Evolutionary conservation across 1,140 invertebrate species (phyloP).

Genomic region (Leptinotarsa texana): DNA sequence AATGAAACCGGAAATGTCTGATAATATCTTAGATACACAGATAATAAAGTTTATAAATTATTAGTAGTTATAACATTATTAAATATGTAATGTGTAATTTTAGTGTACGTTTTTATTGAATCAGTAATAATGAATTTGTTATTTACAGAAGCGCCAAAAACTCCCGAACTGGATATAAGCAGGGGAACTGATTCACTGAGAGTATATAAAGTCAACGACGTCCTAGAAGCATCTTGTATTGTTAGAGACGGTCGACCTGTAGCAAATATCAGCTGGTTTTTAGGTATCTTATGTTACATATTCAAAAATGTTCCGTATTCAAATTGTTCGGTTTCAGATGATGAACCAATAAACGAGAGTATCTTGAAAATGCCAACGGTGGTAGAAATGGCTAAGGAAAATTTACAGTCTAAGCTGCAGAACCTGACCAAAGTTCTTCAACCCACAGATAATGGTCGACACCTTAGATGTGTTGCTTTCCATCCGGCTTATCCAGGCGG

Average conservation of each 20-base stretch:
- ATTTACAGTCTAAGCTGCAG: conserved; percentile 63
- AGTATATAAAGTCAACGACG: conserved; percentile 64
- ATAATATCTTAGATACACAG: too few species aligned
- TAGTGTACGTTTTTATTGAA: too few species aligned
- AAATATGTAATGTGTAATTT: too few species aligned
- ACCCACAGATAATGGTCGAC: conserved; percentile 67
- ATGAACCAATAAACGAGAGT: conserved; percentile 61
- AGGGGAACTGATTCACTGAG: conserved; percentile 53
- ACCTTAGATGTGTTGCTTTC: conserved; percentile 65
- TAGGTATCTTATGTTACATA: conserved; percentile 57
- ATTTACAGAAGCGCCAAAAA: conserved; percentile 62
- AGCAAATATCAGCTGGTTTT: conserved; percentile 71
- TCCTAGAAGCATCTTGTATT: conserved; percentile 67
- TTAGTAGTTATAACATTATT: too few species aligned
- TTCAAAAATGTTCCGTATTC: not conserved
- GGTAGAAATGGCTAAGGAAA: conserved; percentile 56
- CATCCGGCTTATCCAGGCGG: conserved; percentile 63
- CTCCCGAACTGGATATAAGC: conserved; percentile 62
- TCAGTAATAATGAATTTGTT: too few species aligned
- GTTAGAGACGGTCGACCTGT: conserved; percentile 69
- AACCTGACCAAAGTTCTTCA: conserved; percentile 65
- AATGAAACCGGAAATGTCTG: too few species aligned
- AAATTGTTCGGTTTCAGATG: conserved; percentile 55
- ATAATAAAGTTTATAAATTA: too few species aligned
- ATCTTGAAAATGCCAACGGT: conserved; percentile 60